Evolutionary conservation across 1,140 invertebrate species (phyloP).

Genomic region (Drosophila lacteicornis): DNA sequence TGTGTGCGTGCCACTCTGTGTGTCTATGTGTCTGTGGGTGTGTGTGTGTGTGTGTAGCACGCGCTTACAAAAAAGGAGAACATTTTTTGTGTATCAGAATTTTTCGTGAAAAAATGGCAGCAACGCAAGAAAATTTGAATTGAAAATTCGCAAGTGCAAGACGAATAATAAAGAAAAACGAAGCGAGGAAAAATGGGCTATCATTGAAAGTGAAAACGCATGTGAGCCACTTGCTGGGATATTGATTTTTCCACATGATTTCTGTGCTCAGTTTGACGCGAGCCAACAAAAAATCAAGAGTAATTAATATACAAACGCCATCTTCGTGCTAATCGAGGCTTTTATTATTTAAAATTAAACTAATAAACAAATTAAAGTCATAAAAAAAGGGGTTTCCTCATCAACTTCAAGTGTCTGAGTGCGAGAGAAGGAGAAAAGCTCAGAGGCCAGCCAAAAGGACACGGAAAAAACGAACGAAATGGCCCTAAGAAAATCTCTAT

Average conservation of each 20-base stretch:
- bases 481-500: constrained; percentile 80
- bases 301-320: constrained; percentile 10
- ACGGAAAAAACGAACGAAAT: constrained; percentile 36
- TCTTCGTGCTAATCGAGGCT: not conserved
- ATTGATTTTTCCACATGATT: constrained; percentile 77
- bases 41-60: constrained; percentile 50
- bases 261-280: constrained; percentile 30
- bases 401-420: constrained; percentile 17
- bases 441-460: constrained; percentile 16
- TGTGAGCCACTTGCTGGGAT: constrained; percentile 59
- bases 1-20: constrained; percentile 32
- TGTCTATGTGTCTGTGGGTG: constrained; percentile 20
- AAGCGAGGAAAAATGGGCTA: constrained; percentile 26
- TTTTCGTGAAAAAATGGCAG: constrained; percentile 48
- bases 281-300: constrained; percentile 26
- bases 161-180: constrained; percentile 18
- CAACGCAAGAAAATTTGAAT: constrained; percentile 21
- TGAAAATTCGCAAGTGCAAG: constrained; percentile 37
- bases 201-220: constrained; percentile 76
- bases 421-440: constrained; percentile 60
- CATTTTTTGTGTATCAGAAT: constrained; percentile 77
- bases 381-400: constrained; percentile 11
- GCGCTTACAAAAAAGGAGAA: constrained; percentile 68
- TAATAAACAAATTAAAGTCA: constrained; percentile 25
- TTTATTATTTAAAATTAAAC: constrained; percentile 2